Percentiles rank a stretch among this genome's conserved stretches.
Evolutionary conservation across 2,888 invertebrate genomes (phyloP).

Genomic region (Endomychus coccineus): DNA sequence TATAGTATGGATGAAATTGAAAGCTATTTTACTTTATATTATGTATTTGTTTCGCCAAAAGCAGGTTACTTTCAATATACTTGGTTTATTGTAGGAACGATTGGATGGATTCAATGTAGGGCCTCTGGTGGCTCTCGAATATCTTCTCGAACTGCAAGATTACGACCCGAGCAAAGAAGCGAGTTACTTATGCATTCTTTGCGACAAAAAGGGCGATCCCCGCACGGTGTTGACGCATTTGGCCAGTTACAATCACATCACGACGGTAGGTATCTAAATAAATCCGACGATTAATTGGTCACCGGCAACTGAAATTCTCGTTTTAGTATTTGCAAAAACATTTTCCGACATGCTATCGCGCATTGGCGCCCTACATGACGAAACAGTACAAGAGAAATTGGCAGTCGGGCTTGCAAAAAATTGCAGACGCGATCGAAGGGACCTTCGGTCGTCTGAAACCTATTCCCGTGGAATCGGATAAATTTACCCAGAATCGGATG

Average conservation of each 20-base stretch:
- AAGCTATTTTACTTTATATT: no score
- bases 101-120: conserved; percentile 50
- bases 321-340: conserved; percentile 62
- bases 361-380: conserved; percentile 54
- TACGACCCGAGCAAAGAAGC: conserved; percentile 61
- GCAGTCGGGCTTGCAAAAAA: conserved; percentile 46
- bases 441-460: conserved; percentile 65
- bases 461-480: conserved; percentile 56
- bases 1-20: no score
- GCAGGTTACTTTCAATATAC: no score
- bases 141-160: conserved; percentile 64
- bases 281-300: no score
- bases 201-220: conserved; percentile 71
- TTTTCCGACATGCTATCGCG: conserved; percentile 53
- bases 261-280: conserved; percentile 31
- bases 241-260: conserved; percentile 64
- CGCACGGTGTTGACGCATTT: conserved; percentile 72
- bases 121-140: conserved; percentile 66
- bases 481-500: conserved; percentile 60
- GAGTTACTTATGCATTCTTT: conserved; percentile 68
- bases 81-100: conserved; percentile 38
- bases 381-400: conserved; percentile 50
- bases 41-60: no score
- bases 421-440: conserved; percentile 64
- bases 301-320: conserved; percentile 41